phyloP scores from a whole-genome alignment of 2,888 invertebrate genomes.

The Tetropium fuscum region DNA sequence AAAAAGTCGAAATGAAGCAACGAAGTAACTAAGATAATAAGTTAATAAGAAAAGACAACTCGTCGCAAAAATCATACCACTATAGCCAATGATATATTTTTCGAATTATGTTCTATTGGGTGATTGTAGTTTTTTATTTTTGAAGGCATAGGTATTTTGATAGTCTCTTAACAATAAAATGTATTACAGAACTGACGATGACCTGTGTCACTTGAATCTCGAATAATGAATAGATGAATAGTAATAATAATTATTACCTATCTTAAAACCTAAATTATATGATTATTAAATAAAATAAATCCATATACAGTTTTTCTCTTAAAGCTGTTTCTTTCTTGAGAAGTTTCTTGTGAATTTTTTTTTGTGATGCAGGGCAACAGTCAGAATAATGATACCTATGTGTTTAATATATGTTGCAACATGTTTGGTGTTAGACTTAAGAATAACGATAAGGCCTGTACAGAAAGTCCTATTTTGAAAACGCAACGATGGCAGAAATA shows the following conservation, averaged over 20 bases:
- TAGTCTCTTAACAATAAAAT: neutral
- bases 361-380: neutral
- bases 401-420: constrained; percentile 15
- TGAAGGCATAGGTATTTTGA: neutral
- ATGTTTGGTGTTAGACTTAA: constrained; percentile 22
- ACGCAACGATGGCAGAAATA: constrained; percentile 28
- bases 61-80: no score
- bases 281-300: no score
- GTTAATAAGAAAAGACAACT: no score
- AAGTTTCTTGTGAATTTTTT: neutral
- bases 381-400: constrained; percentile 11
- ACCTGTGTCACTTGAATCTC: neutral
- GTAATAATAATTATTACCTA: neutral
- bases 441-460: constrained; percentile 5
- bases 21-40: no score
- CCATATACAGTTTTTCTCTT: no score
- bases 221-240: neutral
- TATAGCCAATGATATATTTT: no score
- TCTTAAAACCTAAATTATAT: no score
- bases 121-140: neutral
- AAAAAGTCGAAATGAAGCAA: no score
- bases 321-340: no score
- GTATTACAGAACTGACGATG: neutral
- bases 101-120: no score
- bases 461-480: constrained; percentile 16